These are phyloP conservation scores for Rhyacophila evoluta DNA, from an alignment of 2,888 invertebrate genomes.

Conservation along the genomic window DNA sequence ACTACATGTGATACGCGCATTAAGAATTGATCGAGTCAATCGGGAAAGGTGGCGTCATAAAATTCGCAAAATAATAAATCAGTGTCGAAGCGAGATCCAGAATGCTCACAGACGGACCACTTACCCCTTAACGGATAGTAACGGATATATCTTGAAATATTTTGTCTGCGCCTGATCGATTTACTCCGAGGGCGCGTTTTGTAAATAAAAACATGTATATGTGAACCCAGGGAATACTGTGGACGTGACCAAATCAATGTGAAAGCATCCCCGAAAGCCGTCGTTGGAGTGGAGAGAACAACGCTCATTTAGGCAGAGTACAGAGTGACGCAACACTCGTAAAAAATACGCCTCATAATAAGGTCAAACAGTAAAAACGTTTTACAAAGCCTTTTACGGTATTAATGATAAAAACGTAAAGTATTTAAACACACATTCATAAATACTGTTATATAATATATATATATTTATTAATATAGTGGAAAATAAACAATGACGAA, in stretches of 20 bases:
- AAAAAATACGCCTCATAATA: not conserved
- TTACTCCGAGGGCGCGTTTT: conserved; percentile 33
- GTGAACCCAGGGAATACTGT: conserved; percentile 52
- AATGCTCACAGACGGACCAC: not conserved
- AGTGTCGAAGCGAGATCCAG: not conserved
- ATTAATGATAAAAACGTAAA: too few relatives aligned
- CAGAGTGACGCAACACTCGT: not conserved
- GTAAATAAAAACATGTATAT: conserved; percentile 53
- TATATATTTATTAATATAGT: too few relatives aligned
- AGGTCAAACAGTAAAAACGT: not conserved
- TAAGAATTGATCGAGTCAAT: conserved; percentile 22
- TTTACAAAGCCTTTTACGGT: too few relatives aligned
- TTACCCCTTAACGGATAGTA: conserved; percentile 11
- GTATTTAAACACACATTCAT: too few relatives aligned
- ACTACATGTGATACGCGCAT: conserved; percentile 1
- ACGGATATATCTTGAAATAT: conserved; percentile 38
- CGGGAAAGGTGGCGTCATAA: conserved; percentile 21
- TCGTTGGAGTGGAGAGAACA: not conserved
- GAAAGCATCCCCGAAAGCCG: conserved; percentile 47
- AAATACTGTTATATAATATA: too few relatives aligned
- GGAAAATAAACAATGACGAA: too few relatives aligned
- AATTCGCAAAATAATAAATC: conserved; percentile 25
- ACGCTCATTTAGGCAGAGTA: not conserved
- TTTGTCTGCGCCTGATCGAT: conserved; percentile 53
- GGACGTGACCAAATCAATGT: conserved; percentile 55